Evolutionary conservation across 2,113 vertebrate genomes (phyloP).

Genomic region (Coregonus clupeaformis): DNA sequence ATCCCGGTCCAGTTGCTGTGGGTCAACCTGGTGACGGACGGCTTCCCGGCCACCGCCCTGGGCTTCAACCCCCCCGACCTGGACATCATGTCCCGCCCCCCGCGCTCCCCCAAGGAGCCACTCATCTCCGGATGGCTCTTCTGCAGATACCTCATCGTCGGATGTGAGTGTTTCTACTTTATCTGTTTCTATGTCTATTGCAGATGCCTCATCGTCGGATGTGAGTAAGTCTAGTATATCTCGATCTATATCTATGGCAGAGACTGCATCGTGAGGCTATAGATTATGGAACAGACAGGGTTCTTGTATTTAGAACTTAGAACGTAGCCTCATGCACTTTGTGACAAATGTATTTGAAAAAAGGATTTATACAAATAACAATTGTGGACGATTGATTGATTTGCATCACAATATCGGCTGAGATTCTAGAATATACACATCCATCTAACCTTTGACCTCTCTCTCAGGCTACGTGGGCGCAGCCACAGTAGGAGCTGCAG

Average conservation of each 20-base stretch:
- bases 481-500: conserved; percentile 77
- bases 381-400: neutral
- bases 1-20: conserved; percentile 78
- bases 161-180: conserved; percentile 59
- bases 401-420: neutral
- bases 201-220: conserved; percentile 68
- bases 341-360: too few relatives aligned
- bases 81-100: conserved; percentile 78
- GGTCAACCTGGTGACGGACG: conserved; percentile 79
- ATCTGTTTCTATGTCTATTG: too few relatives aligned
- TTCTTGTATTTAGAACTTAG: too few relatives aligned
- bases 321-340: too few relatives aligned
- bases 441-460: neutral
- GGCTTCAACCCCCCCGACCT: conserved; percentile 79
- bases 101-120: conserved; percentile 73
- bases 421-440: neutral
- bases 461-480: conserved; percentile 75
- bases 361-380: too few relatives aligned
- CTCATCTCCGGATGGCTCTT: conserved; percentile 79
- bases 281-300: too few relatives aligned
- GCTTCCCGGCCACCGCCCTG: conserved; percentile 77
- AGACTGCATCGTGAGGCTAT: too few relatives aligned
- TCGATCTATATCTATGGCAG: too few relatives aligned
- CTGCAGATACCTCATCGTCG: conserved; percentile 79
- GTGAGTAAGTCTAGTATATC: conserved; percentile 48